A percentile compares a stretch with the other conserved stretches of the same genome.
Conservation (phyloP, 2,113 vertebrate species). For the Labeo catla region DNA sequence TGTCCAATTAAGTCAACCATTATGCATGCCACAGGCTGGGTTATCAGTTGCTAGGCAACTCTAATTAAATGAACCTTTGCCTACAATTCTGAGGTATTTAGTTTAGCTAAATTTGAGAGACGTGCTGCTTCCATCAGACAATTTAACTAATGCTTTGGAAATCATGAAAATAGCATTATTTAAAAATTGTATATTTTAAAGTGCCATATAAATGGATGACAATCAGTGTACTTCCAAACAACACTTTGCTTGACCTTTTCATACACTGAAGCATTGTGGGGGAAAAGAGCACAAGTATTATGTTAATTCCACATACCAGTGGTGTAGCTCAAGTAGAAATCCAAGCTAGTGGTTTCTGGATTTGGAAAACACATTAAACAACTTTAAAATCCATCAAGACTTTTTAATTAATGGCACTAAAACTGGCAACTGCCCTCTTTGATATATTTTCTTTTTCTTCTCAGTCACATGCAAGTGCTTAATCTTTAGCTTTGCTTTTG, state of each 20-base stretch:
- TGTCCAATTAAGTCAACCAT: conserved; percentile 43
- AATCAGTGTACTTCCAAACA: neutral
- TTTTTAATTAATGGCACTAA: neutral
- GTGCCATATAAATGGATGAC: neutral
- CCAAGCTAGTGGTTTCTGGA: neutral
- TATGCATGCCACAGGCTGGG: conserved; percentile 51
- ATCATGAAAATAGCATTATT: neutral
- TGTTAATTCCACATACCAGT: neutral
- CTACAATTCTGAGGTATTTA: conserved; percentile 36
- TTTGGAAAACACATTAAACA: conserved; percentile 17
- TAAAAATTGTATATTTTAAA: neutral
- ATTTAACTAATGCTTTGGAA: neutral
- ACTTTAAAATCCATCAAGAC: conserved; percentile 12
- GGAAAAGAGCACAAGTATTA: neutral
- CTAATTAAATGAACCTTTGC: conserved; percentile 60
- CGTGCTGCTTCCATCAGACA: neutral
- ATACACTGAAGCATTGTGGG: neutral
- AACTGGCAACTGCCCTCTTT: neutral
- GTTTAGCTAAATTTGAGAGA: conserved; percentile 36
- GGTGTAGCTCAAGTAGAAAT: neutral
- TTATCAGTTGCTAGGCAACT: conserved; percentile 70
- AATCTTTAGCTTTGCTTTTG: conserved; percentile 16
- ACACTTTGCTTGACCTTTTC: conserved; percentile 18
- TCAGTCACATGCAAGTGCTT: conserved; percentile 19
- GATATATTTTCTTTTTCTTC: neutral